These are phyloP conservation scores for Propithecus coquereli DNA, from an alignment of 2,113 vertebrate genomes.

Conservation along the genomic window DNA sequence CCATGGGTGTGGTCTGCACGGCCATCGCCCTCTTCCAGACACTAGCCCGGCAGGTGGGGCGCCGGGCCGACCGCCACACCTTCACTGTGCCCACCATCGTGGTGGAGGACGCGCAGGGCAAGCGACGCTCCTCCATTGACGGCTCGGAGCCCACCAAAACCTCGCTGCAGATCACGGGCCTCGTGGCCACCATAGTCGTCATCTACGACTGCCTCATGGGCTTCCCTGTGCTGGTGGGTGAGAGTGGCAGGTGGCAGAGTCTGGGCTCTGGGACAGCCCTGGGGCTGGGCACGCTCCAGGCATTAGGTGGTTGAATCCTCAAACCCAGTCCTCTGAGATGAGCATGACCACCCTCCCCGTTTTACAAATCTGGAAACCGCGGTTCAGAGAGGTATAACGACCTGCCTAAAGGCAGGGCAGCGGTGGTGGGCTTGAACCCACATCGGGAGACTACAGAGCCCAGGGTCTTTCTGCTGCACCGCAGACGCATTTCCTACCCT, in stretches of 20 bases:
- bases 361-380: not conserved
- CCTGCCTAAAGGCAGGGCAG: not conserved
- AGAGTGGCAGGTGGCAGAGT: accelerated
- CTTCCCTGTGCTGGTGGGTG: conserved; percentile 93
- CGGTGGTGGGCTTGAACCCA: not conserved
- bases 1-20: conserved; percentile 91
- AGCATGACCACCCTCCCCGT: not conserved
- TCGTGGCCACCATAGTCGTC: conserved; percentile 92
- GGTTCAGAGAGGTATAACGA: not conserved
- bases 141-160: conserved; percentile 92
- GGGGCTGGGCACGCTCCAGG: not conserved
- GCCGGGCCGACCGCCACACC: conserved; percentile 83
- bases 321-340: not conserved
- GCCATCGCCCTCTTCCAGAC: conserved; percentile 94
- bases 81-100: conserved; percentile 95
- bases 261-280: not conserved
- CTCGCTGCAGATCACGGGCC: conserved; percentile 93
- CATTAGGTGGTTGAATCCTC: not conserved
- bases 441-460: not conserved
- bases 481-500: not conserved
- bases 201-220: conserved; percentile 95
- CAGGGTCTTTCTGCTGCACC: not conserved
- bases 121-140: conserved; percentile 93
- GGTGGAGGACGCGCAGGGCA: conserved; percentile 94
- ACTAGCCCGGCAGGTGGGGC: conserved; percentile 85